Percentiles rank a stretch among this genome's conserved stretches.
Evolutionary conservation across 2,113 vertebrate genomes (phyloP).

Genomic region (Pandion haliaetus): DNA sequence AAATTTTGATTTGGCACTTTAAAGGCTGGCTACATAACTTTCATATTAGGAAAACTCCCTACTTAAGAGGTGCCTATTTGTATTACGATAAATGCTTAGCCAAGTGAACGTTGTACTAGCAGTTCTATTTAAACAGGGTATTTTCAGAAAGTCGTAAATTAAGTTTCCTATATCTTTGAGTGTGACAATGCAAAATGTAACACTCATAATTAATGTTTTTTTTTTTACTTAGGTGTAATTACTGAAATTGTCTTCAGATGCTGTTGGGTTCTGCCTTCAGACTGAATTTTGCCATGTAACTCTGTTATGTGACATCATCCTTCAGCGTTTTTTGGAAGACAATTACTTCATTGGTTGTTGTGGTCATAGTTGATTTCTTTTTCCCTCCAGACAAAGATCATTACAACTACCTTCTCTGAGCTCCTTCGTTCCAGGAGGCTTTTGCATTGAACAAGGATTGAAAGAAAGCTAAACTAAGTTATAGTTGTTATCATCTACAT

Average conservation of each 20-base stretch:
- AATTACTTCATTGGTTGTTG: not conserved
- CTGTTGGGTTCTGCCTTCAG: not conserved
- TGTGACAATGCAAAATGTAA: not conserved
- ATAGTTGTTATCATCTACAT: not conserved
- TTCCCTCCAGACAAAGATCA: not conserved
- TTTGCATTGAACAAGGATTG: not conserved
- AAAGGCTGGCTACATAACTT: not conserved
- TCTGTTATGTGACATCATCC: not conserved
- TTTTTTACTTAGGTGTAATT: not conserved
- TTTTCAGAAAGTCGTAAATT: not conserved
- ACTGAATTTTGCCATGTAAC: not conserved
- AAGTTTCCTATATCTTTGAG: not conserved
- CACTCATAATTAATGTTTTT: not conserved
- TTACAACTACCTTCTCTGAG: not conserved
- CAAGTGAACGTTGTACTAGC: not conserved
- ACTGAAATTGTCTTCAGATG: not conserved
- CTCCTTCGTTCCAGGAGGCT: not conserved
- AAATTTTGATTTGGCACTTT: not conserved
- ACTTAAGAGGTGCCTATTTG: not conserved
- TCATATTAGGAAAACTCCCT: not conserved
- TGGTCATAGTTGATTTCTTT: not conserved
- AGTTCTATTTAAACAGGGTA: not conserved
- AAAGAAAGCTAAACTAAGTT: not conserved
- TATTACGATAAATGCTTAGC: not conserved
- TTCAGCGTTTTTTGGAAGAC: not conserved